Percentiles rank a stretch among this genome's conserved stretches.
Evolutionary conservation across 2,888 invertebrate genomes (phyloP).

Genomic region (Patella depressa): DNA sequence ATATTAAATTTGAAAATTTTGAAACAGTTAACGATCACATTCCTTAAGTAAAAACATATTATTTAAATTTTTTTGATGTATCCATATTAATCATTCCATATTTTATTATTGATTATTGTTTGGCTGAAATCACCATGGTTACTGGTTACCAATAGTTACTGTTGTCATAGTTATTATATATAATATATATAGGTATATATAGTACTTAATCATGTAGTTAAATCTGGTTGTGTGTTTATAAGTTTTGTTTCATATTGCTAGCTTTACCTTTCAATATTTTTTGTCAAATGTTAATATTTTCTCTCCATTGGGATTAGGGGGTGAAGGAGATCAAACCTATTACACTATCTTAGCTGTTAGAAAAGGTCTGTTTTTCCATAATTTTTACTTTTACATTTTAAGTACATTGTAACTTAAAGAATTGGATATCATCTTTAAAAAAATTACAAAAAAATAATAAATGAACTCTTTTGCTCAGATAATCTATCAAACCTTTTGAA

Average conservation of each 20-base stretch:
- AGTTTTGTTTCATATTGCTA: constrained; percentile 12
- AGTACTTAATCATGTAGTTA: constrained; percentile 9
- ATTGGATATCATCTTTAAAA: too few species aligned
- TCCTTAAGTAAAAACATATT: not conserved
- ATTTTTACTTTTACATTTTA: not conserved
- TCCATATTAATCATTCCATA: not conserved
- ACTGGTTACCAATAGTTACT: constrained; percentile 5
- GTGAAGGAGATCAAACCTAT: too few species aligned
- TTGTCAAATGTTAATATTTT: too few species aligned
- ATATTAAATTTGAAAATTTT: not conserved
- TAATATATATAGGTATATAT: constrained; percentile 7
- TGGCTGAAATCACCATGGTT: constrained; percentile 1
- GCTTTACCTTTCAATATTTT: not conserved
- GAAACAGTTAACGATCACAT: not conserved
- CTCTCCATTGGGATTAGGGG: too few species aligned
- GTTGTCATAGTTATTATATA: constrained; percentile 1
- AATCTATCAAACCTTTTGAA: too few species aligned
- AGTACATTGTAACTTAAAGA: too few species aligned
- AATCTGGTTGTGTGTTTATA: constrained; percentile 5
- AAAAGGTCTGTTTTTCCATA: not conserved
- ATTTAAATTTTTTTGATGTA: not conserved
- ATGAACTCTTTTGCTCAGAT: too few species aligned
- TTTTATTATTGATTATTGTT: too few species aligned
- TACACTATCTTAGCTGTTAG: too few species aligned
- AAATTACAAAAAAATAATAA: too few species aligned